phyloP scores from a whole-genome alignment of 2,113 vertebrate genomes.

The Sinocyclocheilus anophthalmus region DNA sequence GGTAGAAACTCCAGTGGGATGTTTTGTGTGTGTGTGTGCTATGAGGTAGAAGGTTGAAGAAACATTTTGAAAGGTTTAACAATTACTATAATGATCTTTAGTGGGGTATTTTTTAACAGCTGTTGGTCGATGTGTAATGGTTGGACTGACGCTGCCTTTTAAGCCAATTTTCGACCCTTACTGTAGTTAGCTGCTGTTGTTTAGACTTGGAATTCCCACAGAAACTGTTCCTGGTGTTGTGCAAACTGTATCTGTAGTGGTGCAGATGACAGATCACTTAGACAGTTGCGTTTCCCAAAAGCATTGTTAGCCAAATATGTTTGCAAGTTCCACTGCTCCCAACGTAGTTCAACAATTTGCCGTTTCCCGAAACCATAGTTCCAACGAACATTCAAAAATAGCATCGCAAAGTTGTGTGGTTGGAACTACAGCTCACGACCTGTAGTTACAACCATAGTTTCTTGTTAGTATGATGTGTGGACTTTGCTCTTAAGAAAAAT shows the following conservation, averaged over 20 bases:
- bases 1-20: background rate
- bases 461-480: too few species aligned
- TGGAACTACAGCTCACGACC: background rate
- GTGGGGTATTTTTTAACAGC: conserved; percentile 6
- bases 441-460: background rate
- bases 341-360: background rate
- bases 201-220: background rate
- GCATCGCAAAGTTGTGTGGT: background rate
- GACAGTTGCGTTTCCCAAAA: background rate
- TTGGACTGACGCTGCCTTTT: background rate
- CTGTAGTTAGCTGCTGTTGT: background rate
- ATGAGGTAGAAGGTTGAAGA: background rate
- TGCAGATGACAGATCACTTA: background rate
- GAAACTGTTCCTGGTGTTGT: background rate
- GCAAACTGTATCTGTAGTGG: background rate
- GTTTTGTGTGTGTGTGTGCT: background rate
- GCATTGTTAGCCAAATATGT: background rate
- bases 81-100: conserved; percentile 6
- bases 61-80: background rate
- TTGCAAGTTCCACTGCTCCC: background rate
- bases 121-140: conserved; percentile 1
- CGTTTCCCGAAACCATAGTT: background rate
- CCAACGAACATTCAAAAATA: background rate
- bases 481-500: too few species aligned
- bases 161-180: background rate